phyloP scores from a whole-genome alignment of 2,113 vertebrate species.

The Octodon degus region DNA sequence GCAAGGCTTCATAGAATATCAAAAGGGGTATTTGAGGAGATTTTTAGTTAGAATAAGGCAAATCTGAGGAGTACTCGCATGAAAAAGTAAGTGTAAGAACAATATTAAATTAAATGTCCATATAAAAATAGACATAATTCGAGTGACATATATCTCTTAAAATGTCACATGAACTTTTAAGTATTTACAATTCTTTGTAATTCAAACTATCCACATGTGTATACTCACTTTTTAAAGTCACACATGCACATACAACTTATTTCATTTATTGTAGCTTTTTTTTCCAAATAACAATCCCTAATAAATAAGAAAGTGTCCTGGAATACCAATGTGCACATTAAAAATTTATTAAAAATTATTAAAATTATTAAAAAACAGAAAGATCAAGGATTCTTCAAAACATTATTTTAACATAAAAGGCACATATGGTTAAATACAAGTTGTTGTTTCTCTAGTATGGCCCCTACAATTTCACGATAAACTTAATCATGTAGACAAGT shows the following conservation, averaged over 20 bases:
- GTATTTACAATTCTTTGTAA: background rate
- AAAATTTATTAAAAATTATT: background rate
- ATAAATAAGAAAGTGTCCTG: background rate
- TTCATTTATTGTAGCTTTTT: background rate
- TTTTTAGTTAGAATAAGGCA: background rate
- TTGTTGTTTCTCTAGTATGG: background rate
- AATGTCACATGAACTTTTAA: background rate
- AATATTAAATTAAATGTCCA: background rate
- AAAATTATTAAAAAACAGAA: background rate
- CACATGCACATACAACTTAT: background rate
- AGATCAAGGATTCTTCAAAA: background rate
- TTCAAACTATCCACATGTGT: background rate
- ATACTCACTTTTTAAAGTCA: background rate
- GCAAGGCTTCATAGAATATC: background rate
- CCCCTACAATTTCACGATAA: background rate
- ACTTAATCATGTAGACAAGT: background rate
- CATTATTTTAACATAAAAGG: background rate
- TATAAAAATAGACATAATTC: background rate
- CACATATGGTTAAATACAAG: background rate
- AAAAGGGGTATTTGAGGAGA: background rate
- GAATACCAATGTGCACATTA: background rate
- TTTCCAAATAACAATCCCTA: background rate
- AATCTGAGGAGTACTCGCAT: background rate
- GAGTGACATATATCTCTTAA: background rate
- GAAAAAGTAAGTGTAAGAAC: slow-evolving; percentile 23